A percentile compares a stretch with the other conserved stretches of the same genome.
phyloP scores from a whole-genome alignment of 2,797 vertebrate genomes.

The Gallirallus australis region DNA sequence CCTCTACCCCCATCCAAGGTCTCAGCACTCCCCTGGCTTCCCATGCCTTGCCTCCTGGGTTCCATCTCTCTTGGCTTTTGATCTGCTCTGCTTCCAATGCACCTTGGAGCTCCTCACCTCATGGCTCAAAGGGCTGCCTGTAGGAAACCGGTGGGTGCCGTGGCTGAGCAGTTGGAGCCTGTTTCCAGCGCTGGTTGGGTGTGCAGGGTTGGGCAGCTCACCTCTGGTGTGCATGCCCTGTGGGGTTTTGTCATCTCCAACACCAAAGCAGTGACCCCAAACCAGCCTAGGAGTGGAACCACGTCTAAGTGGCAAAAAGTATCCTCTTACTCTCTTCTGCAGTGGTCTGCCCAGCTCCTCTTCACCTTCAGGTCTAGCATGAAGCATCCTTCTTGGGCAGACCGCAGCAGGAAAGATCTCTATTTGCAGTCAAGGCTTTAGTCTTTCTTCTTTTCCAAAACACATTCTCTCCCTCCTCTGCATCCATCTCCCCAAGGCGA shows the following conservation, averaged over 20 bases:
- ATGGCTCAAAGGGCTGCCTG: background rate
- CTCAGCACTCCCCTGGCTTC: background rate
- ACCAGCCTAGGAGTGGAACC: background rate
- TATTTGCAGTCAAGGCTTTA: background rate
- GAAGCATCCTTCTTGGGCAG: background rate
- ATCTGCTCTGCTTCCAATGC: background rate
- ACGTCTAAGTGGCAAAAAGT: background rate
- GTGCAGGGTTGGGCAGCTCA: background rate
- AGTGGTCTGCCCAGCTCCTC: background rate
- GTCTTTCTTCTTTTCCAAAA: background rate
- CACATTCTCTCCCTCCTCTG: background rate
- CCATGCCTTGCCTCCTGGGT: background rate
- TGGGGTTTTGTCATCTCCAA: background rate
- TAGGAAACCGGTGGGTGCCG: rapidly evolving
- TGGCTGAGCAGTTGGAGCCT: background rate
- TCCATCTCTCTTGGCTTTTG: background rate
- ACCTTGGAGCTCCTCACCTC: background rate
- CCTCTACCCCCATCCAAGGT: background rate
- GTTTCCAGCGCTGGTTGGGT: background rate
- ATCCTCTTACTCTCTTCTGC: background rate
- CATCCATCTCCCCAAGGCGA: background rate
- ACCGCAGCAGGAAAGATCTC: background rate
- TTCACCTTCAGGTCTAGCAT: background rate
- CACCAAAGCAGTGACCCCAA: background rate
- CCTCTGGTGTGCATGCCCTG: background rate